Conservation (phyloP, 2,113 vertebrate genomes). For the Lonchura striata region DNA sequence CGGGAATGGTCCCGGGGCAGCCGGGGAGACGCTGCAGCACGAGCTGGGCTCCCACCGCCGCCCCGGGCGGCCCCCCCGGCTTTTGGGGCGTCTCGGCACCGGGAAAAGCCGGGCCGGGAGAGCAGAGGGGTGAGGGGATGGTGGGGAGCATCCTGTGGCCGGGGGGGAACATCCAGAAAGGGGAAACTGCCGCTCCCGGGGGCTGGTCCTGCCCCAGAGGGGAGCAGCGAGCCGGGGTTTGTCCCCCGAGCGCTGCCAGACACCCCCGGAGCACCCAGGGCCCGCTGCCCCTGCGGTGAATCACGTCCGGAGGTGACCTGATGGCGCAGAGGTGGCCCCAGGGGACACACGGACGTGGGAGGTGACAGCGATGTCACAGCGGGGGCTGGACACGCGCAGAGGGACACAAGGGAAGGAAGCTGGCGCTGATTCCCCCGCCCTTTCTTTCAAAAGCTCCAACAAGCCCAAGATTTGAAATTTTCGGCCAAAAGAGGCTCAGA, state of each 20-base stretch:
- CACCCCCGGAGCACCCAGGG: not conserved
- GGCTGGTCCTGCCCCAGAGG: not conserved
- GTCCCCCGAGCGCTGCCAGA: not conserved
- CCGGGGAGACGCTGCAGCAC: not conserved
- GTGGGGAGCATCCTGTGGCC: not conserved
- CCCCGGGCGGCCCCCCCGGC: not conserved
- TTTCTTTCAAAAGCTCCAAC: not conserved
- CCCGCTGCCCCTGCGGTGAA: not conserved
- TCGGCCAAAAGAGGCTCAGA: not conserved
- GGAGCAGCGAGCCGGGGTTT: not conserved
- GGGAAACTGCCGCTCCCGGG: not conserved
- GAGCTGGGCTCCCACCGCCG: not conserved
- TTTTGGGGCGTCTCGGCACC: not conserved
- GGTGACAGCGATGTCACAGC: not conserved
- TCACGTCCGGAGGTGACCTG: not conserved
- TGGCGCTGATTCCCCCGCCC: accelerated
- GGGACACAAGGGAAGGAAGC: accelerated
- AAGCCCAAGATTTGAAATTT: not conserved
- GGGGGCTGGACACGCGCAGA: not conserved
- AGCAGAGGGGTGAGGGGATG: not conserved
- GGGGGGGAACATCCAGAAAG: not conserved
- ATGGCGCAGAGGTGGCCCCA: not conserved
- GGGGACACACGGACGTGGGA: not conserved
- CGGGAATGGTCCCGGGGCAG: not conserved
- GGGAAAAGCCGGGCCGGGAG: not conserved